These are phyloP conservation scores for Phocoena sinus DNA, from an alignment of 2,113 vertebrate species.

Conservation along the genomic window DNA sequence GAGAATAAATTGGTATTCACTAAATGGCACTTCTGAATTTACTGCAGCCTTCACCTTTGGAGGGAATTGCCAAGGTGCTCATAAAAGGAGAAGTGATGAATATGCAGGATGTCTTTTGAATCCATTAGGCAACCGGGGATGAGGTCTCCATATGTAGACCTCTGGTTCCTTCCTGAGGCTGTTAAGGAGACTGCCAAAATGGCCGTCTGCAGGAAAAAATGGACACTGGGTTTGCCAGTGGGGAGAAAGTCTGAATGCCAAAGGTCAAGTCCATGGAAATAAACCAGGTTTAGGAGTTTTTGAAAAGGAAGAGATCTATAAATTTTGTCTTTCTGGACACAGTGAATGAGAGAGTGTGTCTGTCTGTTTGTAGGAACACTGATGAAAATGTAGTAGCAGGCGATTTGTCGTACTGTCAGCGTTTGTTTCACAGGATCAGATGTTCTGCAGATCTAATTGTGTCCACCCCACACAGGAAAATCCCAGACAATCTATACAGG, in stretches of 20 bases:
- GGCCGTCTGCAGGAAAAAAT: slow-evolving; percentile 78
- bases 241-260: slow-evolving; percentile 51
- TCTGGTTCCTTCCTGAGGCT: slow-evolving; percentile 72
- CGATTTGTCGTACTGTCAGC: neutral
- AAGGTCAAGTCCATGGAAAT: slow-evolving; percentile 77
- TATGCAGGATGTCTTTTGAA: slow-evolving; percentile 88
- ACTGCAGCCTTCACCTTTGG: slow-evolving; percentile 82
- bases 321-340: slow-evolving; percentile 41
- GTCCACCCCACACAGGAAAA: neutral
- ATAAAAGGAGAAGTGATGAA: slow-evolving; percentile 88
- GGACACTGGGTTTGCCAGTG: slow-evolving; percentile 65
- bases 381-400: neutral
- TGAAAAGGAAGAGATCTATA: slow-evolving; percentile 53
- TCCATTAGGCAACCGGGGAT: slow-evolving; percentile 84
- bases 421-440: neutral
- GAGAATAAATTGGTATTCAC: slow-evolving; percentile 82
- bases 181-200: slow-evolving; percentile 79
- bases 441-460: neutral
- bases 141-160: slow-evolving; percentile 85
- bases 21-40: slow-evolving; percentile 84
- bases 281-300: slow-evolving; percentile 58
- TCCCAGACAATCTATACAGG: neutral
- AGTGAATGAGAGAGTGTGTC: neutral
- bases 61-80: slow-evolving; percentile 87
- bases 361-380: neutral